A percentile compares a stretch with the other conserved stretches of the same genome.
These are phyloP conservation scores for Machaerirhynchus nigripectus DNA, from an alignment of 2,113 vertebrate species.

Conservation along the genomic window DNA sequence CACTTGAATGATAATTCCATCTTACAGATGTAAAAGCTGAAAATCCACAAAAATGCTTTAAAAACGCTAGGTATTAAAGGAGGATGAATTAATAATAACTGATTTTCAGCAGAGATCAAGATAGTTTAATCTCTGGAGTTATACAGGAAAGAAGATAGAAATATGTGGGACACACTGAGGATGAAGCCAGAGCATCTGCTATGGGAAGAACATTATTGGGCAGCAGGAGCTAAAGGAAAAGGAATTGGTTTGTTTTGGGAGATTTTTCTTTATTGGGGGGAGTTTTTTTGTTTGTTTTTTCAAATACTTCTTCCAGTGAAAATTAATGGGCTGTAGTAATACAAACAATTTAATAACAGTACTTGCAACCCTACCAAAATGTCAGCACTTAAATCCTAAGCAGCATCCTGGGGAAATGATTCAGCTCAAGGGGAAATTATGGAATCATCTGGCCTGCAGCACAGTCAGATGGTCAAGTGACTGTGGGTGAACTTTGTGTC, in stretches of 20 bases:
- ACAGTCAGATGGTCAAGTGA: not conserved
- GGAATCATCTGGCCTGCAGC: not conserved
- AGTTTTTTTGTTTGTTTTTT: not conserved
- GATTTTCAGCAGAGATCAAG: slow-evolving; percentile 14
- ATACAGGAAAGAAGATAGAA: slow-evolving; percentile 1
- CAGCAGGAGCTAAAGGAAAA: not conserved
- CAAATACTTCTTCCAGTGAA: not conserved
- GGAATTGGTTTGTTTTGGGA: not conserved
- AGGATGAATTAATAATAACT: slow-evolving; percentile 26
- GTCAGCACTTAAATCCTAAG: not conserved
- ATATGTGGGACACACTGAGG: not conserved
- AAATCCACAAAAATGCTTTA: not conserved
- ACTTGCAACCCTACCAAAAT: not conserved
- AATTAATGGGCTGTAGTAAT: not conserved
- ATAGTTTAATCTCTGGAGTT: slow-evolving; percentile 25
- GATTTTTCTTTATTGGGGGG: not conserved
- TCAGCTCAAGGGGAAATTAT: not conserved
- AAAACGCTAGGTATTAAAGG: not conserved
- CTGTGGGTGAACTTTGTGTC: not conserved
- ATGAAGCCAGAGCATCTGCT: slow-evolving; percentile 28
- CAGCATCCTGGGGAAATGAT: not conserved
- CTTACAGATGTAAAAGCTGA: not conserved
- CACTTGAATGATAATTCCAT: not conserved
- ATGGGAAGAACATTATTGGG: not conserved
- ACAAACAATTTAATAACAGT: not conserved